Percentiles rank a stretch among this genome's conserved stretches.
Conservation (phyloP, 2,888 invertebrate species). For the Caenorhabditis uteleia region DNA sequence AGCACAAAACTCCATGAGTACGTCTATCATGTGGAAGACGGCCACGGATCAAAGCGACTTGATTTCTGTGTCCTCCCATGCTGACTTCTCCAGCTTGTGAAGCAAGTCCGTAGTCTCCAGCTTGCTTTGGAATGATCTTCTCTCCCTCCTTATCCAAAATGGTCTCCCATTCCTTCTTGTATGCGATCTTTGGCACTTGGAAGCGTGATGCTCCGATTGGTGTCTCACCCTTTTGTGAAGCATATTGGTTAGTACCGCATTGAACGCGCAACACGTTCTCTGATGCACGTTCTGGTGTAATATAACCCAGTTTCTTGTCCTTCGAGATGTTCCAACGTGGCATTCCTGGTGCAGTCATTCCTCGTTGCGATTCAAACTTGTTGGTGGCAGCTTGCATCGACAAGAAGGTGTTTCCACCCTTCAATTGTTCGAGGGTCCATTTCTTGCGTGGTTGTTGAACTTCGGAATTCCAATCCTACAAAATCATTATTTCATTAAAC, state of each 20-base stretch:
- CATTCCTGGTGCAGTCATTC: slow-evolving; percentile 68
- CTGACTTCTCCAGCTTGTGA: slow-evolving; percentile 63
- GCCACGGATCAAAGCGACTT: slow-evolving; percentile 68
- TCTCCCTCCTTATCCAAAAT: slow-evolving; percentile 68
- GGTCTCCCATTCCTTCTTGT: slow-evolving; percentile 69
- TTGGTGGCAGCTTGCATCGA: slow-evolving; percentile 68
- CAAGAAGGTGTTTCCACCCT: slow-evolving; percentile 66
- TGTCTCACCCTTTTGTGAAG: slow-evolving; percentile 68
- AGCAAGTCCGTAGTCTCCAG: slow-evolving; percentile 68
- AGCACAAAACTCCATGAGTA: slow-evolving; percentile 68
- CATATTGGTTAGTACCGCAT: slow-evolving; percentile 69
- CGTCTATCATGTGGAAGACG: slow-evolving; percentile 67
- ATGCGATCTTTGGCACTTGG: slow-evolving; percentile 63
- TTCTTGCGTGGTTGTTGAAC: slow-evolving; percentile 46
- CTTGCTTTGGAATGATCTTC: slow-evolving; percentile 68
- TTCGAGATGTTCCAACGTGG: slow-evolving; percentile 67
- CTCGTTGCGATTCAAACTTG: slow-evolving; percentile 66
- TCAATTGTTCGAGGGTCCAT: slow-evolving; percentile 68
- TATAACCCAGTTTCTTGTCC: slow-evolving; percentile 68
- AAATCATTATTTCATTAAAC: slow-evolving; percentile 11
- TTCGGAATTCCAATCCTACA: slow-evolving; percentile 37
- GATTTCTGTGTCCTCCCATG: slow-evolving; percentile 68
- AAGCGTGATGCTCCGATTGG: slow-evolving; percentile 64
- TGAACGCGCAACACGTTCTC: slow-evolving; percentile 66
- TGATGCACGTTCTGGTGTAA: slow-evolving; percentile 66